Evolutionary conservation across 1,140 invertebrate species (phyloP), one percentile per base, ranked within the genome.

Genomic region (Wasmannia auropunctata): DNA sequence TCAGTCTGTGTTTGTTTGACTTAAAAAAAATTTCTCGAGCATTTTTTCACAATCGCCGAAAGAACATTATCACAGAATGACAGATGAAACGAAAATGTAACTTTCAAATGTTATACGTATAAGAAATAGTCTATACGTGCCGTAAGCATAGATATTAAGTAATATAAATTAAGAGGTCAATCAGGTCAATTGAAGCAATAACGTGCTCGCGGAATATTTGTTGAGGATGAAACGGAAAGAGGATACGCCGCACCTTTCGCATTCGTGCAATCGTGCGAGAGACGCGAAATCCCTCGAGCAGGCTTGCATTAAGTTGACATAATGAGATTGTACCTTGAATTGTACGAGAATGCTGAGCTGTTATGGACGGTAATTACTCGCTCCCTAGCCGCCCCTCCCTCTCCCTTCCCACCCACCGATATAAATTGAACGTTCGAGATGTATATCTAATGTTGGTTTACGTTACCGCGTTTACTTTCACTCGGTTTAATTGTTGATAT

Each of bases 401-500:
- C 19, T 51, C 6, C n/a, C 51, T 22, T 16, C 31, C 16, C n/a
- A n/a, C n/a, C n/a, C n/a, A n/a, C n/a, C 11, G 37, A 56, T 58
- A 51, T 70, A 19, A 25, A 76, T 84, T 75, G 43, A 60, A 62
- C 37, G 16, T 76, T 37, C 22, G 22, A 69, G 63, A 70, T 81
- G 31, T 81, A 56, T 70, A 81, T 81, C 79, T 70, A 40, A 80
- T 54, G 34, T 58, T 79, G 76, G 63, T 70, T 72, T 72, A 54
- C 58, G 37, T 70, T 58, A 70, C 46, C 60, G 54, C n/a, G n/a
- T n/a, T n/a, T 77, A 88, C 81, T 65, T 74, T 86, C 87, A 85
- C 65, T 87, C 58, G 69, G 25, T 69, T n/a, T 88, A 86, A 89
- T 89, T 88, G 83, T 89, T 89, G 67, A 88, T 86, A 88, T 88